These are phyloP conservation scores for Yoshiicerus persimilis DNA, from an alignment of 1,140 invertebrate genomes.

Conservation along the genomic window DNA sequence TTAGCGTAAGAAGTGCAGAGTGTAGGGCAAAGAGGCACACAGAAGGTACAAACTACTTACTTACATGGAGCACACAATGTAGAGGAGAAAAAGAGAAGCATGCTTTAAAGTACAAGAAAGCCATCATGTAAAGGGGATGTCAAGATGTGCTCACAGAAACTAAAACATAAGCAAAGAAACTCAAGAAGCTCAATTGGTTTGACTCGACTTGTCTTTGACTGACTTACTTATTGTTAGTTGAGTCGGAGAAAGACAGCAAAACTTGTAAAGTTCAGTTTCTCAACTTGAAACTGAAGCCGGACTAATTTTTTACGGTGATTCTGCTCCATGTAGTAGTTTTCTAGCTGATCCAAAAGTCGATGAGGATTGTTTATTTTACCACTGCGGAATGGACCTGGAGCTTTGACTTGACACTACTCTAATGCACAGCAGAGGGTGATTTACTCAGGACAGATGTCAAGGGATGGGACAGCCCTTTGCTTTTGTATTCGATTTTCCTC, in stretches of 20 bases:
- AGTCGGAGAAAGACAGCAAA: neutral
- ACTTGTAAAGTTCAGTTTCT: neutral
- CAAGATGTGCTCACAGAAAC: neutral
- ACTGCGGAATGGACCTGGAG: constrained; percentile 30
- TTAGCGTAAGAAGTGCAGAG: neutral
- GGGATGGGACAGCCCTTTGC: constrained; percentile 27
- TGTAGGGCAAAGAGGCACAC: no score
- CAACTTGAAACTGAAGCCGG: constrained; percentile 4
- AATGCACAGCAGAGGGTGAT: constrained; percentile 31
- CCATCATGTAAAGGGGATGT: constrained; percentile 10
- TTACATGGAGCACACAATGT: neutral
- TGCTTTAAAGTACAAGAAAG: neutral
- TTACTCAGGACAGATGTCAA: constrained; percentile 39
- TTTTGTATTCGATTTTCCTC: neutral
- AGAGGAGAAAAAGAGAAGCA: neutral
- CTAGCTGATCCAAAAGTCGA: neutral
- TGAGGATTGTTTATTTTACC: constrained; percentile 37
- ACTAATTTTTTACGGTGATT: constrained; percentile 15
- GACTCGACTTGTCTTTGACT: neutral
- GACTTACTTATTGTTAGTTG: neutral
- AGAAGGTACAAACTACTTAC: neutral
- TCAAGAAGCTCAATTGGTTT: constrained; percentile 22
- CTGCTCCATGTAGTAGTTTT: neutral
- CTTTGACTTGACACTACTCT: constrained; percentile 25
- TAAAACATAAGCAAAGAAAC: constrained; percentile 21